Conservation (phyloP, 53 echinoderm and acorn worm species). For the Stichopus horrens region DNA sequence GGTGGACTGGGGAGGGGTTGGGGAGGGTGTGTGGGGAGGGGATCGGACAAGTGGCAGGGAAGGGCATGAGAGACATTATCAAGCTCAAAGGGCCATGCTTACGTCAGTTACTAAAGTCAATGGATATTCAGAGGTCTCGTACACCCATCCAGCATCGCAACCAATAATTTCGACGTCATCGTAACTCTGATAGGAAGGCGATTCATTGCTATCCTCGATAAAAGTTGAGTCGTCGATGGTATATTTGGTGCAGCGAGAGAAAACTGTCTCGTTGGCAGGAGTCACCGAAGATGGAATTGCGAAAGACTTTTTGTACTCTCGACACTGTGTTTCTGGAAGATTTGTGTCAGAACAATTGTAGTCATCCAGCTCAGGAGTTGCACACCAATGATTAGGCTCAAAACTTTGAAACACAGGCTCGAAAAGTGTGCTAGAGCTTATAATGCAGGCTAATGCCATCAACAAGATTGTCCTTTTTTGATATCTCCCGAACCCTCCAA, state of each 20-base stretch:
- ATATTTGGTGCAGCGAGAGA: constrained; percentile 26
- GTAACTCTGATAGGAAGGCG: not conserved
- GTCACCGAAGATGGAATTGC: constrained; percentile 5
- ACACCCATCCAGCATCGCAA: constrained; percentile 27
- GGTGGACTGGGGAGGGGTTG: too few species aligned
- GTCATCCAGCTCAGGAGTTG: not conserved
- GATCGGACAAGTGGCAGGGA: too few species aligned
- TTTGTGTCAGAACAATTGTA: constrained; percentile 10
- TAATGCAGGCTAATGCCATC: constrained; percentile 26
- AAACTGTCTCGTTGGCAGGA: not conserved
- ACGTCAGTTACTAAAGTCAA: constrained; percentile 29
- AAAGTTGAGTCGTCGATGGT: not conserved
- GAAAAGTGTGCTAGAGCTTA: constrained; percentile 22
- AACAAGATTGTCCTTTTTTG: constrained; percentile 20
- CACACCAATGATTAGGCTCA: constrained; percentile 33
- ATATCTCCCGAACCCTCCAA: constrained; percentile 30
- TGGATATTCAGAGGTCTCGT: constrained; percentile 11
- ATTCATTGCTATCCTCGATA: not conserved
- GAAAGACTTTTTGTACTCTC: not conserved
- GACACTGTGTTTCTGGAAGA: constrained; percentile 14
- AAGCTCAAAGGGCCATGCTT: not conserved
- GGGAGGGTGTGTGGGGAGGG: too few species aligned
- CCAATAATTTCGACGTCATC: not conserved
- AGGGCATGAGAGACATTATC: too few species aligned
- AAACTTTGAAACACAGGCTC: constrained; percentile 34